Evolutionary conservation across 1,140 invertebrate genomes (phyloP).

Genomic region (Nasonia giraulti): DNA sequence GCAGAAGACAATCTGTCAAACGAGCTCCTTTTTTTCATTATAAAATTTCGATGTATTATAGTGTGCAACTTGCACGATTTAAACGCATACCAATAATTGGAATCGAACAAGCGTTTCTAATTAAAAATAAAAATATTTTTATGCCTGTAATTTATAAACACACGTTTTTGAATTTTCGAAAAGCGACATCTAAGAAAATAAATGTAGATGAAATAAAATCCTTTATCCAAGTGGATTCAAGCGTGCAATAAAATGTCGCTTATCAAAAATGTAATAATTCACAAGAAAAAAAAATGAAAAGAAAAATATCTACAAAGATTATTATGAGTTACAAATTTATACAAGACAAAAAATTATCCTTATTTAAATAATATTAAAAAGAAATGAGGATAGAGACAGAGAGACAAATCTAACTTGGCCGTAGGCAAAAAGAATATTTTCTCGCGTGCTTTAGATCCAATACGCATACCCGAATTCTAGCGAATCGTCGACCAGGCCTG

Average conservation of each 20-base stretch:
- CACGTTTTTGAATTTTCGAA: slow-evolving; percentile 15
- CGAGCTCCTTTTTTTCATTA: slow-evolving; percentile 1
- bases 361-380: slow-evolving; percentile 41
- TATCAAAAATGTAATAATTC: slow-evolving; percentile 19
- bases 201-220: slow-evolving; percentile 6
- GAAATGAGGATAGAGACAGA: neutral
- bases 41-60: slow-evolving; percentile 41
- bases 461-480: slow-evolving; percentile 61
- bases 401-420: slow-evolving; percentile 36
- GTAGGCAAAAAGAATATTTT: slow-evolving; percentile 23
- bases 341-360: slow-evolving; percentile 27
- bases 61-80: neutral
- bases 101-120: slow-evolving; percentile 1
- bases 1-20: slow-evolving; percentile 41
- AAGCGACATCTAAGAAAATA: neutral
- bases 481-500: slow-evolving; percentile 40
- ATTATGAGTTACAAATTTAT: slow-evolving; percentile 51
- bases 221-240: neutral
- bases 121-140: slow-evolving; percentile 33
- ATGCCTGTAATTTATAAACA: slow-evolving; percentile 23
- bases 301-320: slow-evolving; percentile 49
- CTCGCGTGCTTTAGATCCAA: slow-evolving; percentile 58
- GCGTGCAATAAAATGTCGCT: neutral
- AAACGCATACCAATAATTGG: neutral
- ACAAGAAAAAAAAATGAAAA: slow-evolving; percentile 1